Percentiles rank a stretch among this genome's conserved stretches.
Evolutionary conservation across 2,888 invertebrate species (phyloP).

Genomic region (Caenorhabditis sp.): DNA sequence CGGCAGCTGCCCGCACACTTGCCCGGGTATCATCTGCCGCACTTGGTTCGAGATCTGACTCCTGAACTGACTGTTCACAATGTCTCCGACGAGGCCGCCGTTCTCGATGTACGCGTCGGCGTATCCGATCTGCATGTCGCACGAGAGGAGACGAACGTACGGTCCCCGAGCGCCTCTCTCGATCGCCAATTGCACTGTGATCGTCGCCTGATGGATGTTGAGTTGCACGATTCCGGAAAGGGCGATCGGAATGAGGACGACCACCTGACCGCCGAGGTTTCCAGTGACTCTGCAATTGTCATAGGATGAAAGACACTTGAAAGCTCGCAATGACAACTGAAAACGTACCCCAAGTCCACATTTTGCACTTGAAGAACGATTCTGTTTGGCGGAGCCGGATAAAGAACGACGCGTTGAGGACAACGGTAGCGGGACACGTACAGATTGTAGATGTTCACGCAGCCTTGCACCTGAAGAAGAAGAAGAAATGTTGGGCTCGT

Average conservation of each 20-base stretch:
- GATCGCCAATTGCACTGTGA: constrained; percentile 66
- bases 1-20: constrained; percentile 74
- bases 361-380: constrained; percentile 75
- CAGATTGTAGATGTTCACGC: constrained; percentile 76
- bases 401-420: constrained; percentile 74
- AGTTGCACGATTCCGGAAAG: constrained; percentile 75
- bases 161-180: constrained; percentile 66
- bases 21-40: constrained; percentile 69
- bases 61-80: constrained; percentile 76
- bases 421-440: constrained; percentile 76
- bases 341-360: constrained; percentile 72
- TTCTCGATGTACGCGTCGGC: constrained; percentile 77
- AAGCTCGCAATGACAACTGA: not conserved
- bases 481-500: too few relatives aligned
- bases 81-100: constrained; percentile 76
- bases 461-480: constrained; percentile 73
- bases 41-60: constrained; percentile 67
- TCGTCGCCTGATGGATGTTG: constrained; percentile 72
- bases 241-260: constrained; percentile 74
- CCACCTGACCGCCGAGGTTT: constrained; percentile 76
- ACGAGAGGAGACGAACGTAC: constrained; percentile 67
- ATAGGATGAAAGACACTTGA: not conserved
- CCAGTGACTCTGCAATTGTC: constrained; percentile 71
- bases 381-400: constrained; percentile 76
- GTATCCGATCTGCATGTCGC: constrained; percentile 71